phyloP scores from a whole-genome alignment of 2,888 invertebrate species.

The Crematogaster levior region DNA sequence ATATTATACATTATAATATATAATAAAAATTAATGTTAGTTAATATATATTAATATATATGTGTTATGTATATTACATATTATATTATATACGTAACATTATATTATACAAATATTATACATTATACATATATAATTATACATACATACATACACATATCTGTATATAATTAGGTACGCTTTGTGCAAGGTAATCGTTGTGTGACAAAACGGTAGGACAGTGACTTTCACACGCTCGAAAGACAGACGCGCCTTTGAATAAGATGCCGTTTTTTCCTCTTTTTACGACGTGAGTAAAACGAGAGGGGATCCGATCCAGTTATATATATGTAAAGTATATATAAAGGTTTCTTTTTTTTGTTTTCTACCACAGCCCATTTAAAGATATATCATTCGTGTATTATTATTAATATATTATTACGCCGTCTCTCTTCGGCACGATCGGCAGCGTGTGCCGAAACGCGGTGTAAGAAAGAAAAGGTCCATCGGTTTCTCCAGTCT shows the following conservation, averaged over 20 bases:
- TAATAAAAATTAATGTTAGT: too few species aligned
- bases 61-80: neutral
- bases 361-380: constrained; percentile 85
- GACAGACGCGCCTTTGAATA: constrained; percentile 62
- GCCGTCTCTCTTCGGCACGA: constrained; percentile 64
- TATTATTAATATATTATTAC: constrained; percentile 69
- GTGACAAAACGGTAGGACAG: constrained; percentile 75
- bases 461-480: constrained; percentile 72
- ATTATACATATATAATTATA: neutral
- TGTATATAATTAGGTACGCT: constrained; percentile 81
- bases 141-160: constrained; percentile 61
- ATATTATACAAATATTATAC: neutral
- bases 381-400: constrained; percentile 76
- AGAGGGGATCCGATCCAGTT: constrained; percentile 67
- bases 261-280: constrained; percentile 48
- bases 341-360: constrained; percentile 72
- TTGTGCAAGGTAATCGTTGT: constrained; percentile 83
- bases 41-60: constrained; percentile 46
- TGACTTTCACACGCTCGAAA: constrained; percentile 66
- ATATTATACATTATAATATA: too few species aligned
- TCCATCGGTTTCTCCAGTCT: constrained; percentile 33
- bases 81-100: neutral
- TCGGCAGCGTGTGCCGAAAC: constrained; percentile 66
- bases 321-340: constrained; percentile 77
- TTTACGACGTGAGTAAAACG: constrained; percentile 61